Conservation (phyloP, 1,140 invertebrate genomes). For the Sminthurinus signatus region DNA sequence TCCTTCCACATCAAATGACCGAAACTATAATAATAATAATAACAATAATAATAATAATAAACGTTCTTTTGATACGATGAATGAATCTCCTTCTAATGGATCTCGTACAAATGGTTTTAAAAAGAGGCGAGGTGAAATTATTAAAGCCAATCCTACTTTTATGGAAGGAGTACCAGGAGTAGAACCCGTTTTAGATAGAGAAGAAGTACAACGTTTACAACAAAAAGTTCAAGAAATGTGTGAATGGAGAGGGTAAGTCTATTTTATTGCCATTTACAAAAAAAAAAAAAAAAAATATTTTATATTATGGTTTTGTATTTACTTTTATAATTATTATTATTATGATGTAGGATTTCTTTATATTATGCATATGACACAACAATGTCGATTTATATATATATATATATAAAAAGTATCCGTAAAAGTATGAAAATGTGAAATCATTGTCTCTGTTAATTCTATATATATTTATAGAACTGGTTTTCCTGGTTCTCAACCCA, state of each 20-base stretch:
- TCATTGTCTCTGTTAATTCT: too few relatives aligned
- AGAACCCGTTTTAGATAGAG: slow-evolving; percentile 54
- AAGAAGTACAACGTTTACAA: slow-evolving; percentile 63
- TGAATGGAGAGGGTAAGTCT: slow-evolving; percentile 58
- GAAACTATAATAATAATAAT: not conserved
- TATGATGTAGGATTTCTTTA: too few relatives aligned
- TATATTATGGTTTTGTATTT: too few relatives aligned
- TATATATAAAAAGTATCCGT: too few relatives aligned
- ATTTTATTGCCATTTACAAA: too few relatives aligned
- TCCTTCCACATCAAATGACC: not conserved
- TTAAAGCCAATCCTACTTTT: slow-evolving; percentile 59
- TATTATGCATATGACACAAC: too few relatives aligned
- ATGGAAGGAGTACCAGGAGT: slow-evolving; percentile 77
- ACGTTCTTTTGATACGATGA: slow-evolving; percentile 2
- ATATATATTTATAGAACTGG: slow-evolving; percentile 54
- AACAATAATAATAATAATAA: slow-evolving; percentile 18
- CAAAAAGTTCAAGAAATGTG: slow-evolving; percentile 72
- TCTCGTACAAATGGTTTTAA: not conserved
- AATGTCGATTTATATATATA: too few relatives aligned
- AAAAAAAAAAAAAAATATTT: too few relatives aligned
- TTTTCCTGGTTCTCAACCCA: slow-evolving; percentile 94
- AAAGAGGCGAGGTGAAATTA: slow-evolving; percentile 32
- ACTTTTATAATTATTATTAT: too few relatives aligned
- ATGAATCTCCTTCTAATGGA: slow-evolving; percentile 7
- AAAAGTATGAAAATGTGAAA: too few relatives aligned